phyloP scores from a whole-genome alignment of 1,140 invertebrate genomes.

The Muscidifurax raptorellus region DNA sequence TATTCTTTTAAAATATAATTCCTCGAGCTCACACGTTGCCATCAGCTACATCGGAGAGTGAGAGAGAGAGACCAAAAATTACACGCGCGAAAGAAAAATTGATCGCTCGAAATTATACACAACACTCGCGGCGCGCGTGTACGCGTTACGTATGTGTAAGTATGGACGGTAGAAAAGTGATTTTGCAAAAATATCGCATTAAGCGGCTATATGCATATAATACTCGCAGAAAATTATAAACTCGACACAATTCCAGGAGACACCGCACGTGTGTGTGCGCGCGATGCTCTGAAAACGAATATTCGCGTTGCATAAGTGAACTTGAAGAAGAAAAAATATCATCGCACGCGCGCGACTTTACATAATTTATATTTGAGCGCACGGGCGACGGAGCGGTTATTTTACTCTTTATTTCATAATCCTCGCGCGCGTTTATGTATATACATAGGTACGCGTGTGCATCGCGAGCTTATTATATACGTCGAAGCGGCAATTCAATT shows the following conservation, averaged over 20 bases:
- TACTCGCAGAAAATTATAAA: background rate
- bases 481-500: background rate
- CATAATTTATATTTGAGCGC: constrained; percentile 21
- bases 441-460: too few relatives aligned
- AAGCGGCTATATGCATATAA: too few relatives aligned
- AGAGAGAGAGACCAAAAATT: background rate
- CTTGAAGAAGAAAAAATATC: background rate
- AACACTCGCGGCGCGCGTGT: background rate
- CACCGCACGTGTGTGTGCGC: background rate
- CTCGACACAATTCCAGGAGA: constrained; percentile 7
- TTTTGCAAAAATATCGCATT: constrained; percentile 29
- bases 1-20: constrained; percentile 38
- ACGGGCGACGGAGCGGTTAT: background rate
- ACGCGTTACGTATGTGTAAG: background rate
- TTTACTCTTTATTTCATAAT: constrained; percentile 26
- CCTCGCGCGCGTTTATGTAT: background rate
- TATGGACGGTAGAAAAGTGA: constrained; percentile 40
- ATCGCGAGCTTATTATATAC: background rate
- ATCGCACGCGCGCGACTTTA: constrained; percentile 22
- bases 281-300: constrained; percentile 28
- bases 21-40: too few relatives aligned
- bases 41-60: too few relatives aligned
- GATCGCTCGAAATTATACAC: constrained; percentile 31
- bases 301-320: constrained; percentile 2
- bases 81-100: background rate